phyloP scores from a whole-genome alignment of 2,113 vertebrate genomes.

The Triplophysa rosa region DNA sequence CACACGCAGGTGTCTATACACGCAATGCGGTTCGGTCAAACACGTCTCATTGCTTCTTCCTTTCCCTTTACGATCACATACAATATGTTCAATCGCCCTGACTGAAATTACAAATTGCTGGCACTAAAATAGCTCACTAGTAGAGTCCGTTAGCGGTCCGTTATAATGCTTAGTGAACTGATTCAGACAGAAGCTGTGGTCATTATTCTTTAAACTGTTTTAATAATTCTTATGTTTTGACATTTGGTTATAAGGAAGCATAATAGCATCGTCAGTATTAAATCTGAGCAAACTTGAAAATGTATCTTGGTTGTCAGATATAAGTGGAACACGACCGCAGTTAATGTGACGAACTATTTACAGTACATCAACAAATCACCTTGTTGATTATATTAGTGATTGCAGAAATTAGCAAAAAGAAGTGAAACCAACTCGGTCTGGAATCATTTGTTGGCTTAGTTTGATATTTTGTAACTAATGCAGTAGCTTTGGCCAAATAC shows the following conservation, averaged over 20 bases:
- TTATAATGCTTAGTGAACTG: slow-evolving; percentile 21
- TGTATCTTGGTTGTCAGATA: neutral
- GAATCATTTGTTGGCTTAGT: neutral
- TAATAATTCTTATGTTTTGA: slow-evolving; percentile 12
- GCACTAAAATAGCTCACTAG: slow-evolving; percentile 7
- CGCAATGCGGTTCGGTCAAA: neutral
- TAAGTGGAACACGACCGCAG: too few species aligned
- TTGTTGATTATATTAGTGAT: neutral
- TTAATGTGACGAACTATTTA: too few species aligned
- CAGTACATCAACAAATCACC: too few species aligned
- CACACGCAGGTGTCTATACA: slow-evolving; percentile 21
- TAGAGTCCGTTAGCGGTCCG: neutral
- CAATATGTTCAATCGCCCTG: slow-evolving; percentile 52
- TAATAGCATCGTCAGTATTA: neutral
- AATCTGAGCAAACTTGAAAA: neutral
- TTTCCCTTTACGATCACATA: slow-evolving; percentile 45
- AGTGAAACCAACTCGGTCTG: neutral
- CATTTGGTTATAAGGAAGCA: neutral
- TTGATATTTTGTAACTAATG: too few species aligned
- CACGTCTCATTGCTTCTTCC: slow-evolving; percentile 45
- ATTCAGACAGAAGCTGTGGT: neutral
- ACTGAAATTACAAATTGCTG: slow-evolving; percentile 45
- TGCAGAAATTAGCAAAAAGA: too few species aligned
- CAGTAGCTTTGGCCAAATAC: neutral
- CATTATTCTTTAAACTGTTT: neutral